phyloP scores from a whole-genome alignment of 2,113 vertebrate genomes.

The Neogale vison region DNA sequence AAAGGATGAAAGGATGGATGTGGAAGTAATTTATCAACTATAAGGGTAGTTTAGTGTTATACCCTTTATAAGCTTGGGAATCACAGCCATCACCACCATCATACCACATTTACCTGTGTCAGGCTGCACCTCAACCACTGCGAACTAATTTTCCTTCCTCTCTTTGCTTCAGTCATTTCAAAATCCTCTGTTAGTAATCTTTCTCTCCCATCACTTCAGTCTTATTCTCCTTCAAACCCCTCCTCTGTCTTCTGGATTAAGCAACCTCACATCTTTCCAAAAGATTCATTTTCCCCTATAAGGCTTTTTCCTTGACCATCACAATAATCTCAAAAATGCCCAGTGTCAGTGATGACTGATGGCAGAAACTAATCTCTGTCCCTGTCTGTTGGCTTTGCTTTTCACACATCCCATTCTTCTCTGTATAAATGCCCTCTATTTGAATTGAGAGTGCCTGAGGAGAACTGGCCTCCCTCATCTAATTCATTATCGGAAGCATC shows the following conservation, averaged over 20 bases:
- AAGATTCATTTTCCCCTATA: constrained; percentile 59
- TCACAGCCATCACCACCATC: too few relatives aligned
- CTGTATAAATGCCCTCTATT: background rate
- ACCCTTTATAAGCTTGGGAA: background rate
- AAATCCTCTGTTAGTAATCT: background rate
- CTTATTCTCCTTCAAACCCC: background rate
- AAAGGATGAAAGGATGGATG: background rate
- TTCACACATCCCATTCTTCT: background rate
- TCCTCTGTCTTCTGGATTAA: constrained; percentile 29
- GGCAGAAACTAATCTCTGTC: constrained; percentile 30
- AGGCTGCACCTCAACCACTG: background rate
- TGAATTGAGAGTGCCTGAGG: background rate
- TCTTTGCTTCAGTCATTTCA: background rate
- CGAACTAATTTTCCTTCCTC: background rate
- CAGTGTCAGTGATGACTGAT: background rate
- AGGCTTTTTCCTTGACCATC: constrained; percentile 58
- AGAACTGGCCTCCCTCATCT: background rate
- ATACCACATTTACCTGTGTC: background rate
- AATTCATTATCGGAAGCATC: background rate
- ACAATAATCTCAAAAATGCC: constrained; percentile 48
- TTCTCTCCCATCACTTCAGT: background rate
- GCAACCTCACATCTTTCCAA: background rate
- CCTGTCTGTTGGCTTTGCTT: constrained; percentile 4
- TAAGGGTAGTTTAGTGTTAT: background rate
- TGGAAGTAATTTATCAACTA: background rate